Conservation (phyloP, 1,140 invertebrate genomes). For the Gyrodactylus bullatarudis region DNA sequence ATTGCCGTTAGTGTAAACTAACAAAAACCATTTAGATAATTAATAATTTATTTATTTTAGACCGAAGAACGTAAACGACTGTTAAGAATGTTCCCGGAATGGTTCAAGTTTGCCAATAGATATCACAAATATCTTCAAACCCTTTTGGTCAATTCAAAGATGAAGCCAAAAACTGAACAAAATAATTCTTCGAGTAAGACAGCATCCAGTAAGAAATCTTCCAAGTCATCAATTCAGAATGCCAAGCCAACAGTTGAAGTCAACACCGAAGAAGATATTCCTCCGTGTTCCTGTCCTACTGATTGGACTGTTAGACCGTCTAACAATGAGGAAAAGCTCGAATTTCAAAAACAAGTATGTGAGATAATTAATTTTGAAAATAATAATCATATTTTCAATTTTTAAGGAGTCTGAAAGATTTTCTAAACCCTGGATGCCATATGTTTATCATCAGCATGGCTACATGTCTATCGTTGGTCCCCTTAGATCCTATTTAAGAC, state of each 20-base stretch:
- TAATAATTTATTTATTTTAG: neutral
- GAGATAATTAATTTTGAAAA: too few relatives aligned
- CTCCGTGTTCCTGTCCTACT: neutral
- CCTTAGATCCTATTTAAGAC: slow-evolving; percentile 30
- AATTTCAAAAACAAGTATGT: slow-evolving; percentile 8
- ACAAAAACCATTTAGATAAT: neutral
- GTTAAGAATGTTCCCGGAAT: neutral
- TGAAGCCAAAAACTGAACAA: neutral
- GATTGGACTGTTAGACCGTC: slow-evolving; percentile 5
- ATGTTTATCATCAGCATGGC: slow-evolving; percentile 44
- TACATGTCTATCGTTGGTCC: slow-evolving; percentile 56
- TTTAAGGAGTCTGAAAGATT: slow-evolving; percentile 33
- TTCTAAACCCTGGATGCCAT: slow-evolving; percentile 44
- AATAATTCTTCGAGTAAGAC: neutral
- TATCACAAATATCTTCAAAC: neutral
- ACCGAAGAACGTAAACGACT: neutral
- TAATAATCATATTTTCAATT: too few relatives aligned
- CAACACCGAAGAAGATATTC: neutral
- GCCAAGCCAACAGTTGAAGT: neutral
- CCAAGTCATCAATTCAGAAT: too few relatives aligned
- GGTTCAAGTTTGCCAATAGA: neutral
- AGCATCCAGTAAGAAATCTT: neutral
- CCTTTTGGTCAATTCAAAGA: neutral
- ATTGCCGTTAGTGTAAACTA: neutral
- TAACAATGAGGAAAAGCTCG: slow-evolving; percentile 4